Conservation (phyloP, 2,113 vertebrate species). For the Nycticebus coucang region DNA sequence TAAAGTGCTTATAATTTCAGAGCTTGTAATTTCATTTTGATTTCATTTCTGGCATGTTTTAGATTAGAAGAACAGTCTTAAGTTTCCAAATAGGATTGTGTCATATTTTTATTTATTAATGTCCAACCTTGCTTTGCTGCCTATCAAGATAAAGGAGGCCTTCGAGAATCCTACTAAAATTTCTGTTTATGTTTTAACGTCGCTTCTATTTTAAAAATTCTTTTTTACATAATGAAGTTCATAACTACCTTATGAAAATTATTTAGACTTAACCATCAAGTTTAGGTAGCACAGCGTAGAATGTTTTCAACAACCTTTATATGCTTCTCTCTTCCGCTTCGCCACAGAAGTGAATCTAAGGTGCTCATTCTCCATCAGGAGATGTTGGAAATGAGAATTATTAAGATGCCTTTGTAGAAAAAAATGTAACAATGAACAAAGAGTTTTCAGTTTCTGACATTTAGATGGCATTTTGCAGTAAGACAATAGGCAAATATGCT, state of each 20-base stretch:
- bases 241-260: slow-evolving; percentile 16
- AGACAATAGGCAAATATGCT: slow-evolving; percentile 57
- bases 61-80: slow-evolving; percentile 15
- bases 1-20: background rate
- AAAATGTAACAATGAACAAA: slow-evolving; percentile 51
- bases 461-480: slow-evolving; percentile 64
- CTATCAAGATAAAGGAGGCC: background rate
- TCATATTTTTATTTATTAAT: background rate
- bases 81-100: background rate
- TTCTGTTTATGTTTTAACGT: background rate
- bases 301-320: background rate
- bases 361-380: slow-evolving; percentile 32
- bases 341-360: background rate
- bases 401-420: slow-evolving; percentile 48
- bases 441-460: slow-evolving; percentile 68
- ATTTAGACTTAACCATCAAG: background rate
- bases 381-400: background rate
- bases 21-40: background rate
- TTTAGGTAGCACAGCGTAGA: background rate
- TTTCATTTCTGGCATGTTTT: slow-evolving; percentile 9
- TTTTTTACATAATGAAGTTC: background rate
- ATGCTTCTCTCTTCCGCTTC: slow-evolving; percentile 9
- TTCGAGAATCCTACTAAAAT: background rate
- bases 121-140: background rate
- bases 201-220: background rate